Conservation (phyloP, 2,797 vertebrate species). For the Phrynocephalus guinanensis region DNA sequence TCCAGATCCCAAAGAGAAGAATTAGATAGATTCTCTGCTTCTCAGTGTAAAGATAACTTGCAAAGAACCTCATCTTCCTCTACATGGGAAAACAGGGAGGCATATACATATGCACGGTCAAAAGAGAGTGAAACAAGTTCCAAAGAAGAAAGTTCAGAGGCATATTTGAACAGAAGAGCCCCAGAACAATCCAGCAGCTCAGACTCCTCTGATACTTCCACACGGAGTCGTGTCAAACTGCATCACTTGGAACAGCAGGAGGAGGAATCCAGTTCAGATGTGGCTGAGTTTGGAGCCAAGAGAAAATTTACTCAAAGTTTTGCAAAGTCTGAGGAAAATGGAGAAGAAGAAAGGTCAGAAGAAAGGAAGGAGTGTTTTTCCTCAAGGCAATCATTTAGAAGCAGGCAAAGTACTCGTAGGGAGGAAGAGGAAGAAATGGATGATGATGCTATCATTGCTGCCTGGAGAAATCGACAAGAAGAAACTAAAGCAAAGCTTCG, state of each 20-base stretch:
- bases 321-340: conserved; percentile 77
- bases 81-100: conserved; percentile 69
- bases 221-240: conserved; percentile 60
- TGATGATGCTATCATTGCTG: conserved; percentile 89
- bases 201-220: conserved; percentile 65
- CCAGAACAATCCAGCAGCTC: conserved; percentile 66
- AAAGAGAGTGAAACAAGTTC: conserved; percentile 70
- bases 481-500: conserved; percentile 81
- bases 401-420: conserved; percentile 78
- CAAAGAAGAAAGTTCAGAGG: conserved; percentile 77
- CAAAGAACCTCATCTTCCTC: conserved; percentile 70
- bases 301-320: conserved; percentile 82
- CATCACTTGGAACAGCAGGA: conserved; percentile 71
- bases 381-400: conserved; percentile 75
- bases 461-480: conserved; percentile 90
- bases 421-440: conserved; percentile 86
- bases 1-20: conserved; percentile 78
- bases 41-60: conserved; percentile 68
- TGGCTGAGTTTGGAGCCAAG: conserved; percentile 78
- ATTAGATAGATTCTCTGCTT: conserved; percentile 73
- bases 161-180: conserved; percentile 64
- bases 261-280: conserved; percentile 73
- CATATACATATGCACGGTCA: conserved; percentile 73
- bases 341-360: conserved; percentile 74
- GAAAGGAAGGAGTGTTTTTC: conserved; percentile 80